Base-by-base conservation (phyloP, 1,140 invertebrate genomes). In the Cryptotermes secundus region DNA sequence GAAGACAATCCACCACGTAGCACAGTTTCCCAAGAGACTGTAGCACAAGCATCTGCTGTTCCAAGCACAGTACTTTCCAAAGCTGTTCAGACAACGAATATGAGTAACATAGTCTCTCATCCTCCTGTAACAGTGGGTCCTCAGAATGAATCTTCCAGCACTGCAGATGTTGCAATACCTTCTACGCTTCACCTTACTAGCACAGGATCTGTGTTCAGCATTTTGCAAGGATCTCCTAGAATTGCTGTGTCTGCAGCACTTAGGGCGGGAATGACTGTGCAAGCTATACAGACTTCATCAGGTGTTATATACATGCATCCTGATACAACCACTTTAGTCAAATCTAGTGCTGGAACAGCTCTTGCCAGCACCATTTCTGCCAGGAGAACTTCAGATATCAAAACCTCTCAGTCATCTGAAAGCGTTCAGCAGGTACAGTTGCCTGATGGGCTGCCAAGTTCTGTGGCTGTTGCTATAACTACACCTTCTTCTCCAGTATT, bases 11-110 rank as follows among this genome's bases (percentile, higher is more conserved):
- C 59, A n/a, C 26, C 42, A n/a, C 45, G 31, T 80, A 22, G 34
- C 26, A 59, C 72, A 84, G 35, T 26, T 22, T 85, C 87, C 1
- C 36, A 86, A 4, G 87, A 88, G 34, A 90, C 89, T 24, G 87
- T 87, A 14, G 85, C 86, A 59, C 12, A 90, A 89, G 35, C 59
- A 38, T 35, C 42, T 34, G 14, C 34, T 38, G 24, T 38, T 36
- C 22, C 83, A 72, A 83, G 72, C 72, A 65, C 35, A 36, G 83
- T 83, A 83, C 81, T 90, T 0, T 89, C 90, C 0, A 90, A 91
- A 82, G 88, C 88, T 2, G 89, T 90, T 36, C 90, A 90, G 82
- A 90, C 90, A 4, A 89, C 89, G 0, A 88, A 89, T 0, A 86
- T 88, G 3, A 89, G 86, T 35, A 86, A 88, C 35, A 90, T 89